Evolutionary conservation across 1,140 invertebrate genomes (phyloP).

Genomic region (Drosophila littoralis): DNA sequence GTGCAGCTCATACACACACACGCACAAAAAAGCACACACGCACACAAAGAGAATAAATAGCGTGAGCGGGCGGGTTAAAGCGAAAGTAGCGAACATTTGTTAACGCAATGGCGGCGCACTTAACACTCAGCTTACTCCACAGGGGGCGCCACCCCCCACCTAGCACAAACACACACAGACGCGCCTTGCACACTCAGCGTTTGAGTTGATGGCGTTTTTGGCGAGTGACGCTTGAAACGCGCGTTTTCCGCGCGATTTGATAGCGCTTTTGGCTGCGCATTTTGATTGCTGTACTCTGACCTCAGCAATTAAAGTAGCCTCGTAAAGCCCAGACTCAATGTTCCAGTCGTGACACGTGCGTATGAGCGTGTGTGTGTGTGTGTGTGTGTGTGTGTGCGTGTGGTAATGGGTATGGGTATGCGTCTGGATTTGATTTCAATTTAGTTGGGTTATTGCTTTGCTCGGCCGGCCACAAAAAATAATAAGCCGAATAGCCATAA

Average conservation of each 20-base stretch:
- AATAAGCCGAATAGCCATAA: conserved; percentile 74
- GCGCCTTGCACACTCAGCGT: conserved; percentile 10
- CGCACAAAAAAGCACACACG: conserved; percentile 16
- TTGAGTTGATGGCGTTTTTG: conserved; percentile 63
- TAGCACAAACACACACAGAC: background rate
- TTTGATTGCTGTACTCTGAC: conserved; percentile 58
- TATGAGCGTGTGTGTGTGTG: background rate
- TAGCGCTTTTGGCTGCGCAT: conserved; percentile 67
- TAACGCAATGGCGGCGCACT: conserved; percentile 64
- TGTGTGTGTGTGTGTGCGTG: too few species aligned
- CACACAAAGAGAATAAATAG: conserved; percentile 31
- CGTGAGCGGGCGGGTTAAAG: background rate
- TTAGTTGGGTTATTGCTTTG: conserved; percentile 72
- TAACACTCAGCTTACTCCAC: conserved; percentile 52
- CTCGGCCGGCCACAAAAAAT: conserved; percentile 67
- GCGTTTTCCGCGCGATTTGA: conserved; percentile 76
- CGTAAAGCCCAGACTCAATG: conserved; percentile 32
- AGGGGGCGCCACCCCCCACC: too few species aligned
- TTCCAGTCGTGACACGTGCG: conserved; percentile 26
- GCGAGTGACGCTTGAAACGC: conserved; percentile 28
- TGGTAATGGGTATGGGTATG: conserved; percentile 6
- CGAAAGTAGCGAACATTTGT: conserved; percentile 48
- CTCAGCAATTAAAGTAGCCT: conserved; percentile 72
- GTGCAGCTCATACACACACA: conserved; percentile 56
- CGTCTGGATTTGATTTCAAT: conserved; percentile 76